Evolutionary conservation across 2,113 vertebrate species (phyloP).

Genomic region (Oceanodroma tethys): DNA sequence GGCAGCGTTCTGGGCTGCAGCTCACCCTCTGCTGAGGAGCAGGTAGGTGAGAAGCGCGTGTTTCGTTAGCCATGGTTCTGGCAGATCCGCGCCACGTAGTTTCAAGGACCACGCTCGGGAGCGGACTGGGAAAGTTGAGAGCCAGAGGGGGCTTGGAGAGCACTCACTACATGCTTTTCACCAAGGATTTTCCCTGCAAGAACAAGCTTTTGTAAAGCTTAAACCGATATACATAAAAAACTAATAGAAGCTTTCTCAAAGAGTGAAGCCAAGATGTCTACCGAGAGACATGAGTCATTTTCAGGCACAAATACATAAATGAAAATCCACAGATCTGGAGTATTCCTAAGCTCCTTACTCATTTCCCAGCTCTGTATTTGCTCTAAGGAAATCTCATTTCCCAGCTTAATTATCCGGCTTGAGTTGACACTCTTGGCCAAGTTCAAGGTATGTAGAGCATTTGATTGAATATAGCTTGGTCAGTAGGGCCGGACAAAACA

Average conservation of each 20-base stretch:
- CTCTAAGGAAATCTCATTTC: not conserved
- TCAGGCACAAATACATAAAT: not conserved
- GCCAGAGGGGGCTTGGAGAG: not conserved
- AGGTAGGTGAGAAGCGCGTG: accelerated
- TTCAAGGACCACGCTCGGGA: accelerated
- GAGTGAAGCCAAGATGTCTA: not conserved
- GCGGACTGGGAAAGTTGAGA: accelerated
- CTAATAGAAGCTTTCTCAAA: not conserved
- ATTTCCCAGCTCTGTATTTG: not conserved
- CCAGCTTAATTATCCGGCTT: not conserved
- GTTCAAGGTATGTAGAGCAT: not conserved
- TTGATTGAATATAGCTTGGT: not conserved
- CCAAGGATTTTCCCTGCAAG: not conserved
- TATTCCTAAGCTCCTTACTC: not conserved
- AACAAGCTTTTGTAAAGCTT: not conserved
- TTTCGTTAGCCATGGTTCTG: accelerated
- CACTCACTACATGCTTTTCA: not conserved
- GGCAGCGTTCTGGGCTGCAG: not conserved
- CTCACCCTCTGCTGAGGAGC: not conserved
- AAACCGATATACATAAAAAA: not conserved
- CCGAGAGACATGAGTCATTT: not conserved
- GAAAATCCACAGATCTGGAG: not conserved
- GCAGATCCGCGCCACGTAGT: accelerated
- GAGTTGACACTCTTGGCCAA: not conserved
- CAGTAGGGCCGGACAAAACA: not conserved